Percentiles rank a stretch among this genome's conserved stretches.
Evolutionary conservation across 53 echinoderm and acorn worm genomes (phyloP).

Genomic region (Paelopatides confundens): DNA sequence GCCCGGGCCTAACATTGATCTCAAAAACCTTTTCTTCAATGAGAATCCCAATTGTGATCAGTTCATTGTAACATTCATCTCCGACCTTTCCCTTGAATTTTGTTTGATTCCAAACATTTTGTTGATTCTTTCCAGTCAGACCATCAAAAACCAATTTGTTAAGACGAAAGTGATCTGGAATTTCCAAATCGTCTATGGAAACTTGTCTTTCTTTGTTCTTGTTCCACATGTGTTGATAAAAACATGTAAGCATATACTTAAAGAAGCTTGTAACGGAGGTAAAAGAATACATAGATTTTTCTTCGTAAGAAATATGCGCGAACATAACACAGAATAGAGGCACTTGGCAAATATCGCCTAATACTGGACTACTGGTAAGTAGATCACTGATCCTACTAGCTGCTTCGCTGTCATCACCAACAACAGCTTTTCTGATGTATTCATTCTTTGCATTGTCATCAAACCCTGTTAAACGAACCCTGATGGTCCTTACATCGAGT

Average conservation of each 20-base stretch:
- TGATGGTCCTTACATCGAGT: neutral
- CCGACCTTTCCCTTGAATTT: neutral
- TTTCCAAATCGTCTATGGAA: neutral
- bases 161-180: neutral
- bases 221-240: conserved; percentile 3
- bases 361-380: neutral
- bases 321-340: conserved; percentile 16
- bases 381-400: neutral
- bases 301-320: neutral
- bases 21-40: neutral
- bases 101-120: neutral
- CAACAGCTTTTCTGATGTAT: neutral
- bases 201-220: neutral
- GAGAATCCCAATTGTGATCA: neutral
- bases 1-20: neutral
- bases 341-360: neutral
- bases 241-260: neutral
- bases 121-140: neutral
- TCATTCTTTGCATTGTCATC: conserved; percentile 5
- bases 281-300: neutral
- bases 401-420: neutral
- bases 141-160: neutral
- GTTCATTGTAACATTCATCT: neutral
- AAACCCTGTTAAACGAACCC: neutral
- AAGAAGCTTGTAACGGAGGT: conserved; percentile 15